Evolutionary conservation across 2,797 vertebrate species (phyloP).

Genomic region (Bovichtus diacanthus): DNA sequence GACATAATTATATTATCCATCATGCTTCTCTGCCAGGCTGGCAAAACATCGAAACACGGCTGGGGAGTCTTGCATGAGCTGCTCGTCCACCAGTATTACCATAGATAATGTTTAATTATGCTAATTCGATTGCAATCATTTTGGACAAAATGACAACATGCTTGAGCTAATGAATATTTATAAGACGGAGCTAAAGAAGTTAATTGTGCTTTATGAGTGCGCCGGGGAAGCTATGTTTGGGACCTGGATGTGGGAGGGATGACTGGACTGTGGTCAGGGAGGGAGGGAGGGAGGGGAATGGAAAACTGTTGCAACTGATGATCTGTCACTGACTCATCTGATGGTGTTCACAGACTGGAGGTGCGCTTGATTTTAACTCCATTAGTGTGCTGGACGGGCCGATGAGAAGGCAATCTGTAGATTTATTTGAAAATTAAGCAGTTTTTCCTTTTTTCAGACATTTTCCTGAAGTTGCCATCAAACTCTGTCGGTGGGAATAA

Average conservation of each 20-base stretch:
- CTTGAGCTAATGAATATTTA: conserved; percentile 77
- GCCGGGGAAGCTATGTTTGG: conserved; percentile 46
- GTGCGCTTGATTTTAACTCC: conserved; percentile 45
- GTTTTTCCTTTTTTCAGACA: neutral
- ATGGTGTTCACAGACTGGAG: conserved; percentile 59
- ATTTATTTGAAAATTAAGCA: neutral
- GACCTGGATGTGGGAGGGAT: conserved; percentile 53
- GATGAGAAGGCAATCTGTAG: conserved; percentile 1
- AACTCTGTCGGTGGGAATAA: neutral
- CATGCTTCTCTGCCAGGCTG: conserved; percentile 59
- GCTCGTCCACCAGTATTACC: conserved; percentile 62
- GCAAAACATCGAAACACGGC: conserved; percentile 66
- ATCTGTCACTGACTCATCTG: conserved; percentile 66
- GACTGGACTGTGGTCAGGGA: conserved; percentile 43
- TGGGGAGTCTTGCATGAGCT: conserved; percentile 48
- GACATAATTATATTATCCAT: conserved; percentile 80
- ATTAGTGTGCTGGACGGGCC: neutral
- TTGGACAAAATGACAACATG: conserved; percentile 72
- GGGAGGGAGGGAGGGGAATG: conserved; percentile 1
- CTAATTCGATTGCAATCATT: conserved; percentile 75
- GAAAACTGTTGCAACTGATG: conserved; percentile 54
- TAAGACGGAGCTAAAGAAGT: conserved; percentile 56
- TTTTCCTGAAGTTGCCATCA: too few species aligned
- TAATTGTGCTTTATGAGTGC: conserved; percentile 69
- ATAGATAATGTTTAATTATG: conserved; percentile 83